Evolutionary conservation across 2,113 vertebrate genomes (phyloP).

Genomic region (Bucco capensis): DNA sequence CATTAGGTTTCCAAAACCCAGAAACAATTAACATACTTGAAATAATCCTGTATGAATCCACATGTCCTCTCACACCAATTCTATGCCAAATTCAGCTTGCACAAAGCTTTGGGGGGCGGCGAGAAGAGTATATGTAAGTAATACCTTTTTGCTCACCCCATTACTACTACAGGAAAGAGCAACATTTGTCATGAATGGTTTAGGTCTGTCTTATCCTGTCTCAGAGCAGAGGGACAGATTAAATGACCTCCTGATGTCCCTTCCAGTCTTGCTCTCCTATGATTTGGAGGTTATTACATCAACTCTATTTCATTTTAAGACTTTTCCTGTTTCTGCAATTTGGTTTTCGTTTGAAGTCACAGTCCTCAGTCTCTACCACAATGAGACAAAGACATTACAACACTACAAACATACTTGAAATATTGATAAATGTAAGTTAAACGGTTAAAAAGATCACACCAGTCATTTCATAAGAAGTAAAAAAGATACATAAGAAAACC

Average conservation of each 20-base stretch:
- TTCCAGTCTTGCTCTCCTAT: neutral
- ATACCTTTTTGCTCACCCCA: neutral
- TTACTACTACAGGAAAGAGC: neutral
- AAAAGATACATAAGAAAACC: neutral
- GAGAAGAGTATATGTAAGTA: neutral
- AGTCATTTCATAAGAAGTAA: neutral
- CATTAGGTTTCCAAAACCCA: neutral
- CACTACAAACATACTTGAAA: neutral
- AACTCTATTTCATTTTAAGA: constrained; percentile 7
- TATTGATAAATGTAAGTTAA: neutral
- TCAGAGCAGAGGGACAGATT: neutral
- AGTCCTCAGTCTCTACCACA: neutral
- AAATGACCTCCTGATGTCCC: constrained; percentile 16
- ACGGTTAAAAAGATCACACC: neutral
- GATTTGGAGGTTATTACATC: neutral
- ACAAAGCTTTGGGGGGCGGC: neutral
- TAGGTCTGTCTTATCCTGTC: neutral
- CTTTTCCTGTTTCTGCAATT: neutral
- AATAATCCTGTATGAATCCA: neutral
- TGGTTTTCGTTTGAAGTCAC: neutral
- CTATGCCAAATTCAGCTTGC: neutral
- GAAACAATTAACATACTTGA: neutral
- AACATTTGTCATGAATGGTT: neutral
- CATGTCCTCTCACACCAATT: neutral
- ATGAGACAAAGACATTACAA: neutral